A percentile compares a stretch with the other conserved stretches of the same genome.
Conservation (phyloP, 1,140 invertebrate species). For the Anastatus disparis region DNA sequence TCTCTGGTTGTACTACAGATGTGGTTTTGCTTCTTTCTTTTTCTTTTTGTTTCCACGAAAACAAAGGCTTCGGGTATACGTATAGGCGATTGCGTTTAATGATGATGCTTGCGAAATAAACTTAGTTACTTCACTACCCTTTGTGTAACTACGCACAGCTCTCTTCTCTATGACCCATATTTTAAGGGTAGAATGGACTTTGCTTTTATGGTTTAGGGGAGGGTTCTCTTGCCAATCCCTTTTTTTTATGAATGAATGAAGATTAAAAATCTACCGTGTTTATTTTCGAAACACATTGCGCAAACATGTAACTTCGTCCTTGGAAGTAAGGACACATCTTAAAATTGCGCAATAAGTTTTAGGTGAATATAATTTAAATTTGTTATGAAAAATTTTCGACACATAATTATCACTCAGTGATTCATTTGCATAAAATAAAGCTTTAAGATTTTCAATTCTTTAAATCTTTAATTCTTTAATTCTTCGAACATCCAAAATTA, state of each 20-base stretch:
- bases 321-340: too few species aligned
- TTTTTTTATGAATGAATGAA: not conserved
- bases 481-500: too few species aligned
- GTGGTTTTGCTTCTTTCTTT: conserved; percentile 1
- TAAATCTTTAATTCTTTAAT: too few species aligned
- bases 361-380: too few species aligned
- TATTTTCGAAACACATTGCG: not conserved
- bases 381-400: too few species aligned
- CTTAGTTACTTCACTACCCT: not conserved
- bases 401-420: too few species aligned
- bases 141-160: not conserved
- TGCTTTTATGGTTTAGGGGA: not conserved
- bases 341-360: too few species aligned
- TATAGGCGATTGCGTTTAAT: conserved; percentile 22
- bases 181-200: not conserved
- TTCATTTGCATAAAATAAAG: too few species aligned
- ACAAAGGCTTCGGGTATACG: conserved; percentile 7
- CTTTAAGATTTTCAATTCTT: too few species aligned
- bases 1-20: too few species aligned
- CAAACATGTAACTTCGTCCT: too few species aligned
- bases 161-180: conserved; percentile 5
- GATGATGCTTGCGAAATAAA: conserved; percentile 18
- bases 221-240: not conserved
- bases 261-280: not conserved
- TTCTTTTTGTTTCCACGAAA: not conserved